Evolutionary conservation across 2,888 invertebrate species (phyloP).

Genomic region (Sepioteuthis lessoniana): DNA sequence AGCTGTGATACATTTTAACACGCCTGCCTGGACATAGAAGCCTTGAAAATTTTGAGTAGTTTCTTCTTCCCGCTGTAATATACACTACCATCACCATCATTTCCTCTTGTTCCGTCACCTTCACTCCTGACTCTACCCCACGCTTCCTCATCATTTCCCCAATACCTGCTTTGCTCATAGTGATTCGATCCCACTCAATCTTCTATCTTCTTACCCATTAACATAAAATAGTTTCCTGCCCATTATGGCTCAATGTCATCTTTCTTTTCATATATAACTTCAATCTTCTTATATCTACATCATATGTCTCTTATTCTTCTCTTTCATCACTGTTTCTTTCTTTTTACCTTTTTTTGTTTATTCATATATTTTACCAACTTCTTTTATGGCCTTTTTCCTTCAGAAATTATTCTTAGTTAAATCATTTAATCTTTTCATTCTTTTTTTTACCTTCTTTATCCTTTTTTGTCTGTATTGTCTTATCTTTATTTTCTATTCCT

Average conservation of each 20-base stretch:
- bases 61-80: background rate
- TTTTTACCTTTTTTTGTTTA: too few species aligned
- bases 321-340: too few species aligned
- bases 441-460: too few species aligned
- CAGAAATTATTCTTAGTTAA: too few species aligned
- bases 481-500: background rate
- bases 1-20: background rate
- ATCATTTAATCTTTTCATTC: too few species aligned
- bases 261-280: background rate
- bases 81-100: background rate
- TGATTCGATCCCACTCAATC: background rate
- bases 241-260: background rate
- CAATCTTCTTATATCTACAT: background rate
- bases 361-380: too few species aligned
- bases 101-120: background rate
- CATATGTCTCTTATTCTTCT: background rate
- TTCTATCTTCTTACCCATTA: background rate
- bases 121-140: background rate
- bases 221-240: background rate
- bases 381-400: too few species aligned
- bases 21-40: background rate
- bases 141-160: background rate
- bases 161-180: background rate
- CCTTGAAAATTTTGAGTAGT: slow-evolving; percentile 20
- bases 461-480: too few species aligned